phyloP scores from a whole-genome alignment of 2,113 vertebrate species.

The Sceloporus undulatus region DNA sequence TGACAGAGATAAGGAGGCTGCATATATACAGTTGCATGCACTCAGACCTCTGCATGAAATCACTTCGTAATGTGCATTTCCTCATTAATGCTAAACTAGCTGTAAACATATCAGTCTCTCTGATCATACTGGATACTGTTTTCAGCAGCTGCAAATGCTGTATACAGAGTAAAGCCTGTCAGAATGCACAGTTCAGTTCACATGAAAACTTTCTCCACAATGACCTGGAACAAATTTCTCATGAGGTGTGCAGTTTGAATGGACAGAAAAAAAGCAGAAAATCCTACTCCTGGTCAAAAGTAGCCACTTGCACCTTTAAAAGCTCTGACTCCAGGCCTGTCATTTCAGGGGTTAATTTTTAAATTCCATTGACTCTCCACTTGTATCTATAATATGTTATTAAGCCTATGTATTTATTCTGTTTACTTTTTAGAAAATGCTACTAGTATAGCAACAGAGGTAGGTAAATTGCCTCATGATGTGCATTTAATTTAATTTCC shows the following conservation, averaged over 20 bases:
- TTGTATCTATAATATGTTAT: constrained; percentile 13
- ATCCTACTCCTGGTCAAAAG: neutral
- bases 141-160: neutral
- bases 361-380: neutral
- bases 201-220: neutral
- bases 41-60: no score
- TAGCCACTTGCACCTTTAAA: neutral
- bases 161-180: neutral
- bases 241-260: neutral
- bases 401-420: constrained; percentile 38
- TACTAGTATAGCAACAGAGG: constrained; percentile 75
- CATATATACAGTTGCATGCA: no score
- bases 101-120: no score
- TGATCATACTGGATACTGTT: neutral
- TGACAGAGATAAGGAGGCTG: no score
- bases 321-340: neutral
- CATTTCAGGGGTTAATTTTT: neutral
- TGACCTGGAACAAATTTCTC: neutral
- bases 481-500: constrained; percentile 49
- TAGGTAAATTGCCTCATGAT: constrained; percentile 71
- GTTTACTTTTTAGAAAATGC: constrained; percentile 48
- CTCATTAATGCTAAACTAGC: no score
- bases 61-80: no score
- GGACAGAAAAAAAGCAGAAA: neutral
- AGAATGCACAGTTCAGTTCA: neutral